Conservation (phyloP, 2,797 vertebrate species). For the Enteromius afrohamiltoni region DNA sequence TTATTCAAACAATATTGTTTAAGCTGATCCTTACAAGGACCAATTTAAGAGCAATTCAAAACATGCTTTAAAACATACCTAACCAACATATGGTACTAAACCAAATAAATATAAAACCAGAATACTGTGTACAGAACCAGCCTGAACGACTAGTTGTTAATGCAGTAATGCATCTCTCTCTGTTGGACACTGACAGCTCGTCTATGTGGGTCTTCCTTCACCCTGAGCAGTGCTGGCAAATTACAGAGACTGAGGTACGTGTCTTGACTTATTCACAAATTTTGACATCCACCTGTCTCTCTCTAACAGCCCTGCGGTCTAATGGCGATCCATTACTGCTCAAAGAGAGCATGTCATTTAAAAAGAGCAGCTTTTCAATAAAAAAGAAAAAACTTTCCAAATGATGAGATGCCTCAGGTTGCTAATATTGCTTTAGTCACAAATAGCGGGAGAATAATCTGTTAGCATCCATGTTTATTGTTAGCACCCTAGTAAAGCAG, state of each 20-base stretch:
- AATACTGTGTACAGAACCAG: constrained; percentile 2
- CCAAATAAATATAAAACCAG: neutral
- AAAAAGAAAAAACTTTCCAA: neutral
- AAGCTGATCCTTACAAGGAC: no score
- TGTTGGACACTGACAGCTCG: constrained; percentile 23
- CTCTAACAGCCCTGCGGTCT: neutral
- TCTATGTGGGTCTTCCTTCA: constrained; percentile 22
- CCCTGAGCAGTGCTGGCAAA: constrained; percentile 16
- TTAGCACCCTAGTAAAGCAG: neutral
- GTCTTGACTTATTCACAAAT: constrained; percentile 33
- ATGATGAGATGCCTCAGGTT: neutral
- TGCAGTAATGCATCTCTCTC: constrained; percentile 22
- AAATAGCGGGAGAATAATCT: neutral
- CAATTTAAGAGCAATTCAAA: no score
- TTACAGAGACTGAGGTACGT: constrained; percentile 18
- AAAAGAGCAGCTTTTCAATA: neutral
- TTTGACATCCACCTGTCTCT: constrained; percentile 29
- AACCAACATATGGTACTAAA: neutral
- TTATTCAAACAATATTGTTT: neutral
- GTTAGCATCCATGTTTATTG: neutral
- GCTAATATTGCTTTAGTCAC: neutral
- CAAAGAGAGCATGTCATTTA: neutral
- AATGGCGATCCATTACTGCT: constrained; percentile 1
- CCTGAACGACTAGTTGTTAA: constrained; percentile 13
- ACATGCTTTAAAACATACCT: no score